Percentiles rank a stretch among this genome's conserved stretches.
Evolutionary conservation across 2,888 invertebrate species (phyloP).

Genomic region (Congeria kusceri): DNA sequence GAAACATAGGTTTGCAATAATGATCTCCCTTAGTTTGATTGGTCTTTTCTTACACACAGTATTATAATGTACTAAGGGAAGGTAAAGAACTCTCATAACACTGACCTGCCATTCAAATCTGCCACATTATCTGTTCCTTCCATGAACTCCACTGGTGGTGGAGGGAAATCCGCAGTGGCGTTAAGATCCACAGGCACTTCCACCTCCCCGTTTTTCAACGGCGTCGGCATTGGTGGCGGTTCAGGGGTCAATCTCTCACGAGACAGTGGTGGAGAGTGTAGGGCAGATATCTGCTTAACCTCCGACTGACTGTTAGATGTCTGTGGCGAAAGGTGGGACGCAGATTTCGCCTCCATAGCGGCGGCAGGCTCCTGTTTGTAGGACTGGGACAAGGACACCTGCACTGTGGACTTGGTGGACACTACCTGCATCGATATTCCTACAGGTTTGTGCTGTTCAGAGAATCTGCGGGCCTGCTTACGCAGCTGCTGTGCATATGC

Average conservation of each 20-base stretch:
- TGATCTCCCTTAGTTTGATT: too few species aligned
- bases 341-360: slow-evolving; percentile 74
- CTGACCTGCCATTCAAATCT: too few species aligned
- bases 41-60: too few species aligned
- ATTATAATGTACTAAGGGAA: too few species aligned
- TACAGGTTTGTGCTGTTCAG: slow-evolving; percentile 69
- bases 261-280: slow-evolving; percentile 45
- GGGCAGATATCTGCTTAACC: slow-evolving; percentile 15
- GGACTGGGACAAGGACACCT: slow-evolving; percentile 70
- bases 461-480: slow-evolving; percentile 83
- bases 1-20: too few species aligned
- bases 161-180: slow-evolving; percentile 56
- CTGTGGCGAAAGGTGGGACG: slow-evolving; percentile 49
- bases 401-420: slow-evolving; percentile 62
- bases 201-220: slow-evolving; percentile 64
- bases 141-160: slow-evolving; percentile 56
- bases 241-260: slow-evolving; percentile 50
- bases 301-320: slow-evolving; percentile 25
- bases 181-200: slow-evolving; percentile 51
- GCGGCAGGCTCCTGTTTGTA: slow-evolving; percentile 73
- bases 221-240: slow-evolving; percentile 69
- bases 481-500: slow-evolving; percentile 77
- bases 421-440: slow-evolving; percentile 65
- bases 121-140: slow-evolving; percentile 10
- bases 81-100: too few species aligned